Percentiles rank a stretch among this genome's conserved stretches.
Conservation (phyloP, 2,113 vertebrate species). For the Passerina amoena region DNA sequence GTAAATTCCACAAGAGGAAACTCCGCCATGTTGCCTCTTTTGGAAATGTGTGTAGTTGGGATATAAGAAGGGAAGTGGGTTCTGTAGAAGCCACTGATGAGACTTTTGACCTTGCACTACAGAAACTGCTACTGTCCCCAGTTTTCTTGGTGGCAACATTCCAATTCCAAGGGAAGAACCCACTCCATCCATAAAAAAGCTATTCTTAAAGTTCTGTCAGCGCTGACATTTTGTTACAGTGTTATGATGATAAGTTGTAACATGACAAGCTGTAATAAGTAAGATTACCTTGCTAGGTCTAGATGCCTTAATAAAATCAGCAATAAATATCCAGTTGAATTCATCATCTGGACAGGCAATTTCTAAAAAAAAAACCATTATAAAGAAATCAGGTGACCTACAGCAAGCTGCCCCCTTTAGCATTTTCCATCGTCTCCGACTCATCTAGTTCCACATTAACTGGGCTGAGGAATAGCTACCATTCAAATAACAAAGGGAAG, state of each 20-base stretch:
- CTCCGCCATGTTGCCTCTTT: neutral
- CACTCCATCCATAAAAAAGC: neutral
- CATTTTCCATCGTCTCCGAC: neutral
- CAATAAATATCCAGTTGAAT: slow-evolving; percentile 50
- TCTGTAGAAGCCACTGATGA: neutral
- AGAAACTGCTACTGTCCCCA: neutral
- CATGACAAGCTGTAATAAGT: slow-evolving; percentile 32
- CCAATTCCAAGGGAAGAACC: neutral
- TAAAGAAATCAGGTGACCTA: neutral
- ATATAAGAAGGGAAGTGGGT: neutral
- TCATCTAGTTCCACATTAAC: neutral
- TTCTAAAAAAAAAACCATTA: neutral
- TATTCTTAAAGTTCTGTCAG: slow-evolving; percentile 23
- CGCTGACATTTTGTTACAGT: neutral
- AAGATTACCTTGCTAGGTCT: slow-evolving; percentile 35
- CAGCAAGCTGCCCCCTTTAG: neutral
- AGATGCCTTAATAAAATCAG: slow-evolving; percentile 32
- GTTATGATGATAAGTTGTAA: slow-evolving; percentile 53
- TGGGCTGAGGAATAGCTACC: neutral
- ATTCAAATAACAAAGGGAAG: neutral
- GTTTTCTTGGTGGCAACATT: neutral
- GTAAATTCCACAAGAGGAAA: neutral
- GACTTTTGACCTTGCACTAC: slow-evolving; percentile 2
- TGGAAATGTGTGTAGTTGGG: neutral
- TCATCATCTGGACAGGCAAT: slow-evolving; percentile 50